Evolutionary conservation across 1,140 invertebrate species (phyloP), one percentile per base, ranked within the genome.

Genomic region (Macrobrachium nipponense): DNA sequence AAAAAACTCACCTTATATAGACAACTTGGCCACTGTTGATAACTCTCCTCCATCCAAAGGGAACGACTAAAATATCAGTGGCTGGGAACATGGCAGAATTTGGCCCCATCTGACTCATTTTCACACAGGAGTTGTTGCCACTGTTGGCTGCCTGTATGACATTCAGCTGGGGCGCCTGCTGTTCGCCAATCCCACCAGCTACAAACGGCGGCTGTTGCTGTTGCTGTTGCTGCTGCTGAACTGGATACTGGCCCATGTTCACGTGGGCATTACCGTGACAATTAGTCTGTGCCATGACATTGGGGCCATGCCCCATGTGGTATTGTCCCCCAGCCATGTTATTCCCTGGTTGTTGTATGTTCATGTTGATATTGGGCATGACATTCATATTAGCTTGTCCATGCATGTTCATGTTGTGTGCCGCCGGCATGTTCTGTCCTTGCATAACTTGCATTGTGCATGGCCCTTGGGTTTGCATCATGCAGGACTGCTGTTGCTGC

Each of bases 391-490:
- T 51, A 51, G 51, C 51, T 51, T 51, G 51, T 51, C 51, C 51
- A 51, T 51, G 51, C 78, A 80, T 75, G 68, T 86, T 86, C 59
- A 73, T 78, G 73, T 86, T 86, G 23, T 72, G 77, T 61, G 70
- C 66, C 73, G 70, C 66, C 73, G 75, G 51, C 70, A 64, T 75
- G 70, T 86, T 86, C 73, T 86, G 84, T 18, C 84, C 84, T 60
- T 80, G 84, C 84, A 86, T 80, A 64, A 85, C 68, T 60, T 85
- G 83, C 83, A 85, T 80, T 72, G 78, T 66, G 80, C 80, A 80
- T 66, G 77, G 80, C 84, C 84, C 84, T 70, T 86, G 84, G 60
- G 77, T 78, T 70, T 86, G 84, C 51, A 86, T 68, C 84, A 86
- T 64, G 15, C 84, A 51, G 51, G 51, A 51, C 84, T 23, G 70